Evolutionary conservation across 2,113 vertebrate genomes (phyloP).

Genomic region (Centropus unirufus): DNA sequence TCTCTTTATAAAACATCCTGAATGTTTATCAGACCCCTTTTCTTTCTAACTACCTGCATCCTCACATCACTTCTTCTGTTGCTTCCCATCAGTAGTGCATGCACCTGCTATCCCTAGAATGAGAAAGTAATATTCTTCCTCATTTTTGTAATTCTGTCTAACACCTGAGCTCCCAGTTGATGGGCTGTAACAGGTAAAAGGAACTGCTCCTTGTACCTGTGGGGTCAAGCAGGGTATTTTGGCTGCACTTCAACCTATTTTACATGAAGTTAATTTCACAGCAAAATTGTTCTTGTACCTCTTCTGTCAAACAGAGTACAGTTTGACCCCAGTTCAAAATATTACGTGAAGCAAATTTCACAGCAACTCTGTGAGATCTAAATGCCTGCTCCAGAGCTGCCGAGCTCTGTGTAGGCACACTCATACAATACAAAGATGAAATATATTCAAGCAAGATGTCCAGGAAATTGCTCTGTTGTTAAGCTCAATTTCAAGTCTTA

Average conservation of each 20-base stretch:
- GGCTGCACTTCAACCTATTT: neutral
- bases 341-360: neutral
- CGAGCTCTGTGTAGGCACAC: neutral
- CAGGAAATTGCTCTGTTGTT: slow-evolving; percentile 13
- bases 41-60: neutral
- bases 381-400: neutral
- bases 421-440: neutral
- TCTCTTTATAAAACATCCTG: neutral
- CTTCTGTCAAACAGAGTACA: neutral
- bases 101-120: neutral
- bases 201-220: neutral
- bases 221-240: neutral
- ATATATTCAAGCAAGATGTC: neutral
- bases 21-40: neutral
- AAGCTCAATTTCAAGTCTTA: slow-evolving; percentile 37
- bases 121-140: neutral
- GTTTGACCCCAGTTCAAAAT: neutral
- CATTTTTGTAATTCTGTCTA: neutral
- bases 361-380: neutral
- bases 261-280: neutral
- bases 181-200: neutral
- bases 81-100: neutral
- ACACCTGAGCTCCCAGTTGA: neutral
- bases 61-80: neutral
- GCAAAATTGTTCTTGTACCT: neutral